Base-by-base conservation (phyloP, 2,113 vertebrate species). In the Scortum barcoo region DNA sequence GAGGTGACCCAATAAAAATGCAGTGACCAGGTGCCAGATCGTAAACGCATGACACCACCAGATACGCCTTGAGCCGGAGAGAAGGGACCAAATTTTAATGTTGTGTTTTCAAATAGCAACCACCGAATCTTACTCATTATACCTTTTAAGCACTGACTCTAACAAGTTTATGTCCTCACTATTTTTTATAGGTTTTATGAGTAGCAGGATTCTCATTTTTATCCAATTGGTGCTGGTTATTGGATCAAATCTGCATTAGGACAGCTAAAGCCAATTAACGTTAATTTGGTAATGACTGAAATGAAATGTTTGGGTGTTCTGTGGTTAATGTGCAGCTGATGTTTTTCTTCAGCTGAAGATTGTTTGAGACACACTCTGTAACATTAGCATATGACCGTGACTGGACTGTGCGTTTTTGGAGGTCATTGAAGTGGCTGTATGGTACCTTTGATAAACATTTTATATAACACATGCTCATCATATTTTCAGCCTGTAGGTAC, bases 291-390 rank as follows among this genome's bases (percentile, higher is more conserved):
- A 36, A 76, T 6, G 5, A 16, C 50, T 58, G 0, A 79, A 62
- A 80, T 72, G 1, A 38, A 26, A 78, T 17, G 16, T 58, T 48
- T 46, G 46, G 40, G 33, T 44, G 40, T 58, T 74, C n/a, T 60
- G 20, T 24, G 24, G 19, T 28, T 68, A 40, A 82, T 56, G 61
- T 85, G 61, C 68, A 80, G 80, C 61, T 28, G 54, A 44, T 80
- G 63, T 76, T 33, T 80, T 17, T 36, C 17, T 67, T 53, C 19
- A 38, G 26, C 24, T 44, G 58, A 77, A 54, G 54, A 72, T 50
- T 0, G 20, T 33, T 14, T 0, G 76, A 56, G 22, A 56, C 3
- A 6, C 30, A 30, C 42, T 38, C 50, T 60, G 3, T 54, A 51
- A 60, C n/a, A 48, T 13, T 0, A n/a, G 8, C 3, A 16, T 42